Evolutionary conservation across 2,888 invertebrate species (phyloP).

Genomic region (Drosophila mayaguana): DNA sequence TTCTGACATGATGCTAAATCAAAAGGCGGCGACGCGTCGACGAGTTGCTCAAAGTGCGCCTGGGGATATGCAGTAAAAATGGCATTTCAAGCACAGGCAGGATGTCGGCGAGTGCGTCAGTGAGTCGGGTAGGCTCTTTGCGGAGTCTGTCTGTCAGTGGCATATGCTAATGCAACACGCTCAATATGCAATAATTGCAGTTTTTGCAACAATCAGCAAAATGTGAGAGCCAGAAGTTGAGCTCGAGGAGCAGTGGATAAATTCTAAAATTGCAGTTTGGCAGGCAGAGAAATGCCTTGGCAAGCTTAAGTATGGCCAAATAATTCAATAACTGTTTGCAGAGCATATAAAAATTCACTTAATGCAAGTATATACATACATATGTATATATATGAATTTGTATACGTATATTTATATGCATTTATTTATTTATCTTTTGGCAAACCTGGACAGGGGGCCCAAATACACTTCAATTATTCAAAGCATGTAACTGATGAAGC

Average conservation of each 20-base stretch:
- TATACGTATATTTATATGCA: not conserved
- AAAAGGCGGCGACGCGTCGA: constrained; percentile 43
- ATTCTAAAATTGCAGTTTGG: constrained; percentile 28
- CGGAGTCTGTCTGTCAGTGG: not conserved
- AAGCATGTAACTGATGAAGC: constrained; percentile 83
- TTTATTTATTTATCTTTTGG: constrained; percentile 6
- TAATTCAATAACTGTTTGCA: constrained; percentile 46
- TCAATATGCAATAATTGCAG: constrained; percentile 67
- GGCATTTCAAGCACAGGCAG: constrained; percentile 54
- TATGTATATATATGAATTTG: not conserved
- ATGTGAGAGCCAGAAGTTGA: not conserved
- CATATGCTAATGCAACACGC: constrained; percentile 55
- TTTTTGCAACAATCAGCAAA: constrained; percentile 56
- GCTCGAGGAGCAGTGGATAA: not conserved
- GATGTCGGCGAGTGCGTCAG: not conserved
- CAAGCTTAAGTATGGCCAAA: constrained; percentile 28
- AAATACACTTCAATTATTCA: constrained; percentile 82
- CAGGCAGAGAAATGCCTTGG: constrained; percentile 29
- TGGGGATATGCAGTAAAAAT: constrained; percentile 75
- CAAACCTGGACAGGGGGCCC: constrained; percentile 31
- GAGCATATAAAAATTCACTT: constrained; percentile 9
- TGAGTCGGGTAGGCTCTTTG: not conserved
- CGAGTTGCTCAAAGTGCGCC: constrained; percentile 57
- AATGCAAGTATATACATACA: not conserved
- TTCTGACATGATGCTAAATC: constrained; percentile 43